phyloP scores from a whole-genome alignment of 30 jellyfish, hydroid and myxozoan species.

The Hydractinia echinata region DNA sequence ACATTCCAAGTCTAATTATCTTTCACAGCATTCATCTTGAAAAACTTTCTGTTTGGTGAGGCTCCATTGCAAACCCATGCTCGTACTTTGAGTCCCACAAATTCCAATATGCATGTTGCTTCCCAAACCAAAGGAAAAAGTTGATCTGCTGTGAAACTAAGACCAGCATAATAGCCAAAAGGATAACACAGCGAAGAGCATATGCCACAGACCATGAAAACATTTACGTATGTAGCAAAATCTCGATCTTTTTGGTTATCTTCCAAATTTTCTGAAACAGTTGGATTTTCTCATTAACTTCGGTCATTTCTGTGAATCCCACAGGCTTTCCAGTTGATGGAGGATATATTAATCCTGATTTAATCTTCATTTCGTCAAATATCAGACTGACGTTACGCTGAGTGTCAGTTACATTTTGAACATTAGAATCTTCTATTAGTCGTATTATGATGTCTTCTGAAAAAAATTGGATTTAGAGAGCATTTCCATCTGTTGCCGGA shows the following conservation, averaged over 20 bases:
- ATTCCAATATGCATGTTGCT: too few species aligned
- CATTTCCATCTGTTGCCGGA: conserved; percentile 18
- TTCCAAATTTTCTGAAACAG: neutral
- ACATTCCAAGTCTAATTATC: too few species aligned
- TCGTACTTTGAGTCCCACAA: too few species aligned
- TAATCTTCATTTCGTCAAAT: conserved; percentile 28
- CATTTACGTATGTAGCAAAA: conserved; percentile 5
- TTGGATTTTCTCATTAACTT: conserved; percentile 7
- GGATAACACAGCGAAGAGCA: neutral
- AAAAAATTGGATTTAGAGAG: neutral
- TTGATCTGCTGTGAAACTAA: conserved; percentile 9
- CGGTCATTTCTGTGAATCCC: conserved; percentile 19
- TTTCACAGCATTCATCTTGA: too few species aligned
- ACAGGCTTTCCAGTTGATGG: conserved; percentile 23
- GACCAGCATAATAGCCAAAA: neutral
- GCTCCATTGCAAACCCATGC: too few species aligned
- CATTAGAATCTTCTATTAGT: neutral
- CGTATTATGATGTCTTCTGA: neutral
- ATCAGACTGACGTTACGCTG: conserved; percentile 7
- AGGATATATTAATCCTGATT: conserved; percentile 18
- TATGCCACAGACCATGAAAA: neutral
- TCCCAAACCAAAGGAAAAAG: too few species aligned
- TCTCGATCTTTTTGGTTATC: neutral
- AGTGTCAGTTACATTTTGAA: neutral
- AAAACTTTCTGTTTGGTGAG: too few species aligned